Base-by-base conservation (phyloP, 2,113 vertebrate genomes). In the Hippolais icterina region DNA sequence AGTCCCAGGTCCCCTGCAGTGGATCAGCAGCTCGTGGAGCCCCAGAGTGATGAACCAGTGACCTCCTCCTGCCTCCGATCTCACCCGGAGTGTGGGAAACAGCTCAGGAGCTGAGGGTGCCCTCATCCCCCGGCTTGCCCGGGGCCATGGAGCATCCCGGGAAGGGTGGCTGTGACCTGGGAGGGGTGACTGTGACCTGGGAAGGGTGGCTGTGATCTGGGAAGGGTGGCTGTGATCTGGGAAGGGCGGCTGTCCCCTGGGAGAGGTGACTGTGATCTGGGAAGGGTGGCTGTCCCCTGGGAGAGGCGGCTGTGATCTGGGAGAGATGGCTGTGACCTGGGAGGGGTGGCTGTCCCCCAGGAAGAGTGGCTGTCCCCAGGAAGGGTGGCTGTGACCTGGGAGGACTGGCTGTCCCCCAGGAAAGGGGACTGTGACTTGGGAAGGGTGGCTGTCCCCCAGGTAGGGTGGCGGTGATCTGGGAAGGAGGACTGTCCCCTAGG, bases 51-150 rank as follows among this genome's bases (percentile, higher is more conserved):
- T 19, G 70, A n/a, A 12, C 24, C 4, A 2, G 52, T 2, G 15
- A 31, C 35, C 5, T 20, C 5, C 68, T 18, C 35, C 24, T 2
- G n/a, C 8, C 31, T 35, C 47, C 0, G 0, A 3, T 33, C 46
- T 31, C 33, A 5, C 20, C 33, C 37, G 22, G 35, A 33, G 6
- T 14, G 12, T 2, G 29, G 61, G 23, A 49, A 22, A 16, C 50
- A 20, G 7, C 54, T n/a, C 23, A 1, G 13, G 63, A 83, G 74
- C 71, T 31, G n/a, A 3, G 6, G 59, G 54, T 60, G 68, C 23
- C 57, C 42, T 15, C 25, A 23, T 15, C 19, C 22, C 24, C 10
- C 0, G 10, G 52, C 35, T 25, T 21, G 11, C 11, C 35, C 80
- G 6, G 3, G 24, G 33, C 57, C 29, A 1, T 1, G 37, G 46